A percentile compares a stretch with the other conserved stretches of the same genome.
Evolutionary conservation across 2,113 vertebrate species (phyloP).

Genomic region (Atrichornis clamosus): DNA sequence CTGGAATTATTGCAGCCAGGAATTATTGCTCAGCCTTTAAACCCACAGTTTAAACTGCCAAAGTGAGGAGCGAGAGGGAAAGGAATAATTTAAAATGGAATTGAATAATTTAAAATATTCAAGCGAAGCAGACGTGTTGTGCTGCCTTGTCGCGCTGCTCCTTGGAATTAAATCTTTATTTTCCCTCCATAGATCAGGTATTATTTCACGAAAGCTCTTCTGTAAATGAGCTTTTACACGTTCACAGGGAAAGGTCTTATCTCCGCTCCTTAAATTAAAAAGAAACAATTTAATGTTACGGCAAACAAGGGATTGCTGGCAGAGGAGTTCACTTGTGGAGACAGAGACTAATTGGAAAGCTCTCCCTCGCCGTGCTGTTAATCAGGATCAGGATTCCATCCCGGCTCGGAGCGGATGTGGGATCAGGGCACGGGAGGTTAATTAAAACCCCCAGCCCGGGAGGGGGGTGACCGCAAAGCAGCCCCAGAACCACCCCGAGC

Average conservation of each 20-base stretch:
- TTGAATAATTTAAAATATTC: no score
- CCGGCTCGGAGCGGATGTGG: background rate
- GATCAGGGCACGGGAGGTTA: slow-evolving; percentile 38
- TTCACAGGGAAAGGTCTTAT: background rate
- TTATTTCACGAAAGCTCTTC: background rate
- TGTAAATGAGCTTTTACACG: background rate
- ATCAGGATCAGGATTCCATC: background rate
- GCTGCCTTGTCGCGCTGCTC: background rate
- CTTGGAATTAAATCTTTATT: background rate
- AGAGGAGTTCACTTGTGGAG: background rate
- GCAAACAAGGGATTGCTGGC: background rate
- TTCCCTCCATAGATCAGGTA: background rate
- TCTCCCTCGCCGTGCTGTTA: background rate
- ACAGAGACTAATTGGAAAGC: background rate
- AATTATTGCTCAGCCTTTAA: background rate
- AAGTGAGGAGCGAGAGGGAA: background rate
- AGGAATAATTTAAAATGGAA: background rate
- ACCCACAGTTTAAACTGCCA: background rate
- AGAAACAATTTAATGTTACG: background rate
- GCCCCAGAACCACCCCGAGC: background rate
- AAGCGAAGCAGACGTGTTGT: accelerated
- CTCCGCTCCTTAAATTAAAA: background rate
- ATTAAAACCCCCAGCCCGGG: slow-evolving; percentile 49
- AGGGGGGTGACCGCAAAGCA: slow-evolving; percentile 8
- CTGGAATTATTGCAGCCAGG: background rate